These are phyloP conservation scores for Chelon auratus DNA, from an alignment of 2,797 vertebrate genomes.

Conservation along the genomic window DNA sequence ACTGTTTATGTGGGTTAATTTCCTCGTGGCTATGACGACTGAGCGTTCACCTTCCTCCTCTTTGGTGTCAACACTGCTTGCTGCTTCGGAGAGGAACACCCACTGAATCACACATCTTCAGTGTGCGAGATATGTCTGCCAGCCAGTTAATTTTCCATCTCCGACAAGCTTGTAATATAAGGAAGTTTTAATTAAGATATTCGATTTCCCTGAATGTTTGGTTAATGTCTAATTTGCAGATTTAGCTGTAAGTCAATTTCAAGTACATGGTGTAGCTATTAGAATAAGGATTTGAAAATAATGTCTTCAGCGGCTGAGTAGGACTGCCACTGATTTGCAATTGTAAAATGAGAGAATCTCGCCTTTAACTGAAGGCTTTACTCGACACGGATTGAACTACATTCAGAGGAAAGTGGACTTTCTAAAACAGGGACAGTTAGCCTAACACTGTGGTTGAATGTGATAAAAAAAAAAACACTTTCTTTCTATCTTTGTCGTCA, in stretches of 20 bases:
- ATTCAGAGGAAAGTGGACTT: too few relatives aligned
- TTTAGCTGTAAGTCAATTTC: neutral
- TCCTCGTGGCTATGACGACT: constrained; percentile 39
- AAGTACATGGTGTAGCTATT: neutral
- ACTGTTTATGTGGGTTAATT: constrained; percentile 46
- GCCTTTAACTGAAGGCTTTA: neutral
- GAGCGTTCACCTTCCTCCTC: constrained; percentile 16
- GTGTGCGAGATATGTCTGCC: neutral
- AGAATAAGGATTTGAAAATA: neutral
- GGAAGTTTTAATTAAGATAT: neutral
- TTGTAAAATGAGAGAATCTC: neutral
- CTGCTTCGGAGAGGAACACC: constrained; percentile 26
- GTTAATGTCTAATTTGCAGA: constrained; percentile 7
- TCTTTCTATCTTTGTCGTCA: too few relatives aligned
- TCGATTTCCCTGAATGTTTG: constrained; percentile 3
- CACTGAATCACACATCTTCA: constrained; percentile 20
- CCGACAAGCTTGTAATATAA: neutral
- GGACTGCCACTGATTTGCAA: neutral
- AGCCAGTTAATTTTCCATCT: constrained; percentile 1
- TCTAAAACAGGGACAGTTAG: too few relatives aligned
- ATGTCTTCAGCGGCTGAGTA: neutral
- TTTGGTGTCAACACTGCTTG: constrained; percentile 45
- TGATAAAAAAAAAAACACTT: too few relatives aligned
- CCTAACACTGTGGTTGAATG: too few relatives aligned
- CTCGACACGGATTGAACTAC: neutral